Evolutionary conservation across 1,140 invertebrate genomes (phyloP), one percentile per base, ranked within the genome.

Genomic region (Heliothis virescens): DNA sequence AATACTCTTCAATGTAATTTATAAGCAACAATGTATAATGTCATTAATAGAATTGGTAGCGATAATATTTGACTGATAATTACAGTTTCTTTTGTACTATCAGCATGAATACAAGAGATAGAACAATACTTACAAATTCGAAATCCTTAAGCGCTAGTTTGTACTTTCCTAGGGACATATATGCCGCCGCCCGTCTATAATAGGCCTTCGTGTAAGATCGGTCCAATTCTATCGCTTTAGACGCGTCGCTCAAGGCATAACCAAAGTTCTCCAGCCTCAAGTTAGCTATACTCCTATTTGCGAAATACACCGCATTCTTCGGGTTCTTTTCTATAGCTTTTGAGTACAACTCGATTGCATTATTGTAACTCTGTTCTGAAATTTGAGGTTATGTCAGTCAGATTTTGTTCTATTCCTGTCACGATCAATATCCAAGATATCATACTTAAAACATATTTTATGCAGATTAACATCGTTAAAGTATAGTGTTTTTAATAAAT

Each of bases 131-230:
- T 95, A 99, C 99, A 92, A 98, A 97, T 96, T 99, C 98, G 95
- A 98, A 99, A 95, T 99, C 99, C 94, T 97, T 98, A 63, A 99
- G 95, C 1, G 99, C 99, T 92, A 98, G 95, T 95, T 99, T 99
- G 92, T 99, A 99, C 95, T 99, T 99, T 81, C 99, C 99, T 84
- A 99, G 94, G 41, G 99, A 98, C 99, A 99, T 99, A 86, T 99
- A 97, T 52, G 99, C 98, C 0, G 98, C 98, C 0, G 99, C 99
- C 91, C 99, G 95, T 89, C 99, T 97, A 93, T 99, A 99, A 87
- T 98, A 98, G 13, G 98, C 98, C 95, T 99, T 99, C 7, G 99
- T 95, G 94, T 99, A 99, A 53, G 95, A 96, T 83, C 96, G 97
- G 95, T 99, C 98, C 67, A 98, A 89, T 94, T 98, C 97, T 60